These are phyloP conservation scores for Megalopta genalis DNA, from an alignment of 1,140 invertebrate genomes.

Conservation along the genomic window DNA sequence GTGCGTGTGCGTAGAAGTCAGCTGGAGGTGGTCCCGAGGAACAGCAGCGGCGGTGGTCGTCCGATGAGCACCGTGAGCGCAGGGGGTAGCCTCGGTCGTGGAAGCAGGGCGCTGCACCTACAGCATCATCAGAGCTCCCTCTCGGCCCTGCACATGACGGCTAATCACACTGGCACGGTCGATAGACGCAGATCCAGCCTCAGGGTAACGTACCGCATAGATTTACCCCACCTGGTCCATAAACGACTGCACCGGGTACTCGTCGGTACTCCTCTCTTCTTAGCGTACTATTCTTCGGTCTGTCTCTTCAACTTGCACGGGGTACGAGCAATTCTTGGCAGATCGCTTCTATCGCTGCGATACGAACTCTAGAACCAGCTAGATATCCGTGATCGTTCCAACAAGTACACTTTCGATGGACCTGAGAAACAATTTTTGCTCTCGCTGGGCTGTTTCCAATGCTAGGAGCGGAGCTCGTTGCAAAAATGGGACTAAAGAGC, in stretches of 20 bases:
- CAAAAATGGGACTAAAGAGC: too few species aligned
- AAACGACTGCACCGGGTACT: slow-evolving; percentile 35
- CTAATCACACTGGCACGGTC: slow-evolving; percentile 73
- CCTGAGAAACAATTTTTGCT: too few species aligned
- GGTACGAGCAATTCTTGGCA: neutral
- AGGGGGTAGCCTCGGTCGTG: slow-evolving; percentile 76
- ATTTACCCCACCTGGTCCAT: slow-evolving; percentile 54
- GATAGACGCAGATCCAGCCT: slow-evolving; percentile 78
- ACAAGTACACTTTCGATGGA: too few species aligned
- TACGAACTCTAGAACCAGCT: too few species aligned
- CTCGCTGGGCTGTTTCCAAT: too few species aligned
- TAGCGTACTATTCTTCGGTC: neutral
- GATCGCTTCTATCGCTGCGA: neutral
- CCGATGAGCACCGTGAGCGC: slow-evolving; percentile 76
- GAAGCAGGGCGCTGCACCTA: slow-evolving; percentile 73
- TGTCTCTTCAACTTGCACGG: slow-evolving; percentile 15
- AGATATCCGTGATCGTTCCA: too few species aligned
- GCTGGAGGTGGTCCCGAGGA: slow-evolving; percentile 78
- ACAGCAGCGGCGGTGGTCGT: slow-evolving; percentile 68
- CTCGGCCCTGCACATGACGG: slow-evolving; percentile 74
- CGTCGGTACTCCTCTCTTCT: slow-evolving; percentile 37
- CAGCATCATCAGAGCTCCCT: slow-evolving; percentile 77
- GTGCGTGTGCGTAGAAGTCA: slow-evolving; percentile 77
- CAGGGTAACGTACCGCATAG: slow-evolving; percentile 75
- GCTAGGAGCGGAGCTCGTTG: too few species aligned